phyloP scores from a whole-genome alignment of 2,888 invertebrate genomes.

The Ennomos erosarius region DNA sequence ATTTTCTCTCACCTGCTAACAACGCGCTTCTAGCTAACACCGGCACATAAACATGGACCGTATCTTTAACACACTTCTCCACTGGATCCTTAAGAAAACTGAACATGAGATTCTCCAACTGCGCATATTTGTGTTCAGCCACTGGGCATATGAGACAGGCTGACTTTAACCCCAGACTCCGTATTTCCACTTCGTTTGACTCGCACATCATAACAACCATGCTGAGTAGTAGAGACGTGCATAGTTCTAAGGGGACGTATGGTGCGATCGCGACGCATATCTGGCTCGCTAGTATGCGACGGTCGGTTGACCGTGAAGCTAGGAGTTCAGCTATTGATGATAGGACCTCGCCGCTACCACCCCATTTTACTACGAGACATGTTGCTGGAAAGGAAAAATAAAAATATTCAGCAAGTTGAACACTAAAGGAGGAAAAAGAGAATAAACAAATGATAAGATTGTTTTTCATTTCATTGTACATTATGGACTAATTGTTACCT shows the following conservation, averaged over 20 bases:
- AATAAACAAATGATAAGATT: too few species aligned
- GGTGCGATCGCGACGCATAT: constrained; percentile 77
- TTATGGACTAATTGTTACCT: too few species aligned
- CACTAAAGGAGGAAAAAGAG: too few species aligned
- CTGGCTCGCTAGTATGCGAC: constrained; percentile 72
- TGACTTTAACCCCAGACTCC: constrained; percentile 69
- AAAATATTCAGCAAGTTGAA: background rate
- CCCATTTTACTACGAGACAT: constrained; percentile 78
- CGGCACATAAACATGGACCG: constrained; percentile 70
- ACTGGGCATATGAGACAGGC: constrained; percentile 75
- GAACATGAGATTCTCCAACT: constrained; percentile 76
- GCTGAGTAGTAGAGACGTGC: constrained; percentile 77
- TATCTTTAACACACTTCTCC: constrained; percentile 71
- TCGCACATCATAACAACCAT: constrained; percentile 79
- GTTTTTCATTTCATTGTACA: too few species aligned
- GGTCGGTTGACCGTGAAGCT: constrained; percentile 68
- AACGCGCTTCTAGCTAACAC: constrained; percentile 76
- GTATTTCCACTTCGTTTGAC: constrained; percentile 72
- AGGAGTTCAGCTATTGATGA: constrained; percentile 75
- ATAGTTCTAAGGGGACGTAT: constrained; percentile 76
- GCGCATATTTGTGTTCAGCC: constrained; percentile 74
- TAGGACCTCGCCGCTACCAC: constrained; percentile 75
- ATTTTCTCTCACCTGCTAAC: constrained; percentile 62
- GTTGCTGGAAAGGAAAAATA: constrained; percentile 82
- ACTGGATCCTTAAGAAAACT: constrained; percentile 72